Conservation (phyloP, 2,888 invertebrate species). For the Vanessa cardui region DNA sequence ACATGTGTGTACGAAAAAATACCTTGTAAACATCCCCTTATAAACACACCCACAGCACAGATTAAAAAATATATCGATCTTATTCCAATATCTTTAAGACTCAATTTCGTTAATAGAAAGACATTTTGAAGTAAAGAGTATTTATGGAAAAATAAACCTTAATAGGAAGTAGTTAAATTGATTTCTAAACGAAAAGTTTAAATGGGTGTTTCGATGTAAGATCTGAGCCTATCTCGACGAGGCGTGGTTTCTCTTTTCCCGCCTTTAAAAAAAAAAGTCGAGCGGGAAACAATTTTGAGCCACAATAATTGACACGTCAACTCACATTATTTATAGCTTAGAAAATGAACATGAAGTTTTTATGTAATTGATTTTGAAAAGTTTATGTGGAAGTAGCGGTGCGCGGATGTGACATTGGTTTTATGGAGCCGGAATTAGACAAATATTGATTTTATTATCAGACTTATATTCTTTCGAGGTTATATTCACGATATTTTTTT, state of each 20-base stretch:
- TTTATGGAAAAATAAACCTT: slow-evolving; percentile 49
- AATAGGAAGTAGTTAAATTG: slow-evolving; percentile 45
- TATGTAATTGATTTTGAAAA: slow-evolving; percentile 76
- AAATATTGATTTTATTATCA: background rate
- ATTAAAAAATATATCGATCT: slow-evolving; percentile 42
- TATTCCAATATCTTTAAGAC: slow-evolving; percentile 48
- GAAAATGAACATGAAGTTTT: slow-evolving; percentile 74
- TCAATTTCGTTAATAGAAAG: slow-evolving; percentile 41
- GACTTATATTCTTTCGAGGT: background rate
- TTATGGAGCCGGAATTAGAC: slow-evolving; percentile 29
- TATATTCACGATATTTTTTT: background rate
- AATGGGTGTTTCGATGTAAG: slow-evolving; percentile 56
- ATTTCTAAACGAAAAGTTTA: slow-evolving; percentile 42
- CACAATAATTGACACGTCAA: slow-evolving; percentile 79
- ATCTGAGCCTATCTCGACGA: slow-evolving; percentile 49
- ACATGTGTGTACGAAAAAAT: slow-evolving; percentile 73
- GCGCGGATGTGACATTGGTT: slow-evolving; percentile 55
- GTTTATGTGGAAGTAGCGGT: slow-evolving; percentile 59
- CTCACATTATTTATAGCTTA: slow-evolving; percentile 74
- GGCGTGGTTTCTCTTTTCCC: slow-evolving; percentile 66
- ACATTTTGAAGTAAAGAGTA: slow-evolving; percentile 32
- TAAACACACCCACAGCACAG: slow-evolving; percentile 57
- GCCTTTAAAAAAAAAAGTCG: slow-evolving; percentile 52
- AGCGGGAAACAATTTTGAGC: slow-evolving; percentile 63
- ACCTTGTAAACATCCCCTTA: slow-evolving; percentile 52